Evolutionary conservation across 2,888 invertebrate species (phyloP).

Genomic region (Tiliacea citrago): DNA sequence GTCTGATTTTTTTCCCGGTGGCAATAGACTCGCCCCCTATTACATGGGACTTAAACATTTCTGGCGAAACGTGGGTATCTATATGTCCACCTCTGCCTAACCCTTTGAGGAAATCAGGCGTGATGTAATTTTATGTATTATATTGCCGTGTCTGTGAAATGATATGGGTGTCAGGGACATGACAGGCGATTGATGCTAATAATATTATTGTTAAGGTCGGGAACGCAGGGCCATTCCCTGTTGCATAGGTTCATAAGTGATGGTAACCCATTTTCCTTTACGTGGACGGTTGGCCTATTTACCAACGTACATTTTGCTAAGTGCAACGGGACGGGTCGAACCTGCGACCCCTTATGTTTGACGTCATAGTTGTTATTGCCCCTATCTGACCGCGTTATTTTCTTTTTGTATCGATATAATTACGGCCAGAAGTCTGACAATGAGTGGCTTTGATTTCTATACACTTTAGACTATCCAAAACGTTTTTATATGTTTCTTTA

Average conservation of each 20-base stretch:
- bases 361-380: not conserved
- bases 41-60: too few relatives aligned
- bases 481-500: not conserved
- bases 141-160: not conserved
- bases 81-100: too few relatives aligned
- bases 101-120: too few relatives aligned
- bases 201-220: constrained; percentile 6
- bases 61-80: too few relatives aligned
- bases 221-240: not conserved
- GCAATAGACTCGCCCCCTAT: too few relatives aligned
- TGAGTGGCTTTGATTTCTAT: not conserved
- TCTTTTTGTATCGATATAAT: not conserved
- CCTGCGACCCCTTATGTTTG: not conserved
- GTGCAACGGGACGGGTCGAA: not conserved
- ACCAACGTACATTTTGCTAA: not conserved
- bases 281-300: not conserved
- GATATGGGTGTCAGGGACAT: not conserved
- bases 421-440: not conserved
- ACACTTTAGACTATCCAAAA: not conserved
- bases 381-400: not conserved
- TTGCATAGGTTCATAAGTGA: constrained; percentile 19
- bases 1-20: too few relatives aligned
- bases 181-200: not conserved
- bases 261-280: constrained; percentile 39
- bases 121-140: too few relatives aligned